Base-by-base conservation (phyloP, 2,797 vertebrate species). In the Enteromius mattozi region DNA sequence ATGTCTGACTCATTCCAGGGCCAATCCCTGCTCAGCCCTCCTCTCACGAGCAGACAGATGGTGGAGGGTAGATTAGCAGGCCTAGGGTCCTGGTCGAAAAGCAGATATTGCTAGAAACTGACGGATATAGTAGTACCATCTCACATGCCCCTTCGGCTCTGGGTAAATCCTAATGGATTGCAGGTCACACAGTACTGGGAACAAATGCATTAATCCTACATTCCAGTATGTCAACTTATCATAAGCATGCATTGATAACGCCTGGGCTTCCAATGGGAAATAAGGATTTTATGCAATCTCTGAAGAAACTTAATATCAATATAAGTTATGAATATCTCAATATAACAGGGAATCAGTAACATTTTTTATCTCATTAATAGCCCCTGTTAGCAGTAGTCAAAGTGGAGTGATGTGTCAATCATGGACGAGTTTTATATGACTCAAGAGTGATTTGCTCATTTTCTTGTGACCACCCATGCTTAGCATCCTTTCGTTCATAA, bases 21-120 rank as follows among this genome's bases (percentile, higher is more conserved):
- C 71, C 86, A 86, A 83, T 87, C 80, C 71, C 54, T 21, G 69
- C 70, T 51, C 65, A 63, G 69, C 37, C 59, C 72, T 80, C 69
- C 74, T 33, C 56, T 69, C n/a, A n/a, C 9, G 14, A 68, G 21
- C 51, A 77, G 87, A 86, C 85, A 85, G 81, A 86, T 87, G 81
- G 83, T 59, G 47, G 72, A 68, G 74, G 54, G 69, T 82, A 84
- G 83, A 84, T 87, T 85, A 85, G 77, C 35, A 78, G 69, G 76
- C 49, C 40, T 77, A 86, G 63, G 77, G 66, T 84, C 54, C n/a
- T 66, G n/a, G 37, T 51, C 37, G 10, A 65, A 56, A 77, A 83
- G n/a, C 12, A 80, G 42, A 72, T 40, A 71, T 54, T 81, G 40
- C 66, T 59, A 59, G 14, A 85, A 84, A 85, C 30, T 21, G n/a